Evolutionary conservation across 1,140 invertebrate species (phyloP).

Genomic region (Drosophila nebulosa): DNA sequence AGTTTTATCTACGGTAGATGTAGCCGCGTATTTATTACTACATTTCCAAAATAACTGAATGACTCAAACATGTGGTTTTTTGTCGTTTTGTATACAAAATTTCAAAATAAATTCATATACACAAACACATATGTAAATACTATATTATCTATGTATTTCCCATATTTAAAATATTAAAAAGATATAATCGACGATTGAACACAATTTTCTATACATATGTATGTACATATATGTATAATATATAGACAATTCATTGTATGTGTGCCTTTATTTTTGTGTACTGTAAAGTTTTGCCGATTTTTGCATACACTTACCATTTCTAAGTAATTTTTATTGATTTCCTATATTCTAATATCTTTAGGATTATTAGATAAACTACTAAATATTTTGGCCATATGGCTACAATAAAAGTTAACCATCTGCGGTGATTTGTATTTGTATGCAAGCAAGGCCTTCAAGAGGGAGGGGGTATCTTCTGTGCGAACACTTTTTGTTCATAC

Average conservation of each 20-base stretch:
- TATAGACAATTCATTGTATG: neutral
- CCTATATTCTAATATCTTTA: neutral
- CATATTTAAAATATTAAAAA: constrained; percentile 3
- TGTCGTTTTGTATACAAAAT: neutral
- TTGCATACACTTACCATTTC: neutral
- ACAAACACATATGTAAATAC: neutral
- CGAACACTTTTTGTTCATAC: too few relatives aligned
- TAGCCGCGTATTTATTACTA: neutral
- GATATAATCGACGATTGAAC: neutral
- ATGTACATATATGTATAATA: neutral
- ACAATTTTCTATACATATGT: neutral
- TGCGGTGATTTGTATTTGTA: neutral
- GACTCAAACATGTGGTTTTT: constrained; percentile 10
- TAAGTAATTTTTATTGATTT: neutral
- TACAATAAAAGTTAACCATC: neutral
- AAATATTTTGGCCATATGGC: neutral
- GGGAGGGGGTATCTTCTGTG: too few relatives aligned
- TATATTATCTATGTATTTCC: neutral
- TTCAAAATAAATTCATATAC: neutral
- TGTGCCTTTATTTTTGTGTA: neutral
- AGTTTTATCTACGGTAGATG: neutral
- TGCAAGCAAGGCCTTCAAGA: neutral
- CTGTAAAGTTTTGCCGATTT: neutral
- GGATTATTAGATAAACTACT: neutral
- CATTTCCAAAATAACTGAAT: constrained; percentile 6